Conservation (phyloP, 2,113 vertebrate genomes). For the Phycodurus eques region DNA sequence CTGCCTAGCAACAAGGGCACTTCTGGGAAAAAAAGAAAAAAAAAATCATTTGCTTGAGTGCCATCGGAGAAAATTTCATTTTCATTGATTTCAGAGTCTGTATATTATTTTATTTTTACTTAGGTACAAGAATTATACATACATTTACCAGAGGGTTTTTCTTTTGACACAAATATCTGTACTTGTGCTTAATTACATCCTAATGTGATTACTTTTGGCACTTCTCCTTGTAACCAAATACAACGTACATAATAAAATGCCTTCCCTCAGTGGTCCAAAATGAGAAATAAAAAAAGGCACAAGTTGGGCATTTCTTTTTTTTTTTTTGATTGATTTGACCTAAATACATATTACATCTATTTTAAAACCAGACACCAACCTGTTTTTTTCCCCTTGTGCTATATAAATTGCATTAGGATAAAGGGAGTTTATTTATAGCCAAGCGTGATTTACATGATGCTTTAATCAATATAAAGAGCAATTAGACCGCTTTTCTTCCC, state of each 20-base stretch:
- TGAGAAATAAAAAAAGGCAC: not conserved
- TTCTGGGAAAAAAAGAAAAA: too few relatives aligned
- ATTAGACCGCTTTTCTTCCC: slow-evolving; percentile 1
- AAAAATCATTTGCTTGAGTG: too few relatives aligned
- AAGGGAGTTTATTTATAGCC: slow-evolving; percentile 12
- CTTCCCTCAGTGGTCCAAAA: not conserved
- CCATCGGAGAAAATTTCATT: too few relatives aligned
- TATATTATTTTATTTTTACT: too few relatives aligned
- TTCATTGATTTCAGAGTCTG: too few relatives aligned
- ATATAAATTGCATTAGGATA: slow-evolving; percentile 5
- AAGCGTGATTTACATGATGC: not conserved
- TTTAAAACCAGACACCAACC: not conserved
- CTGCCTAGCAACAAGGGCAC: too few relatives aligned
- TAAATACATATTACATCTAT: not conserved
- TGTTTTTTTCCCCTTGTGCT: not conserved
- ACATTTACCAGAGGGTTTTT: too few relatives aligned
- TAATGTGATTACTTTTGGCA: slow-evolving; percentile 23
- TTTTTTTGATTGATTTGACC: slow-evolving; percentile 4
- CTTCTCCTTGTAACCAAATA: not conserved
- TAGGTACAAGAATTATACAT: too few relatives aligned
- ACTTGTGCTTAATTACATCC: slow-evolving; percentile 9
- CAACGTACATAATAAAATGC: not conserved
- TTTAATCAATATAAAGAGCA: slow-evolving; percentile 23
- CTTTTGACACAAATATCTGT: too few relatives aligned
- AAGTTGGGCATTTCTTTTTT: too few relatives aligned